Percentiles rank a stretch among this genome's conserved stretches.
Conservation (phyloP, 2,797 vertebrate species). For the Mus minutoides region DNA sequence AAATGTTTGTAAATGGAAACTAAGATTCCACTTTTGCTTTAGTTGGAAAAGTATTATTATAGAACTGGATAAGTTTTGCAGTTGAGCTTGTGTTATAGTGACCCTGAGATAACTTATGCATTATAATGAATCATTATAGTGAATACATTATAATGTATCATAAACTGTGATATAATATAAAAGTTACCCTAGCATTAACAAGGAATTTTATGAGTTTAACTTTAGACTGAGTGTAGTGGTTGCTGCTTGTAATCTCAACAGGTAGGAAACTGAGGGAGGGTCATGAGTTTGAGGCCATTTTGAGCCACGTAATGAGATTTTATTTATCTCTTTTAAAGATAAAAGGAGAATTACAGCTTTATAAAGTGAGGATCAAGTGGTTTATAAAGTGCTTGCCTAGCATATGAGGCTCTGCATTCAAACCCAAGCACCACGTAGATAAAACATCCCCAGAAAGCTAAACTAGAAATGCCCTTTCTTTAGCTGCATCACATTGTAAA, state of each 20-base stretch:
- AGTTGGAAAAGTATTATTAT: neutral
- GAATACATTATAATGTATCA: constrained; percentile 6
- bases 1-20: constrained; percentile 54
- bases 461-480: constrained; percentile 16
- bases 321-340: neutral
- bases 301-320: neutral
- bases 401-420: neutral
- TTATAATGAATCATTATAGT: constrained; percentile 23
- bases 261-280: neutral
- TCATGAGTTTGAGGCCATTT: neutral
- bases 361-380: neutral
- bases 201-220: neutral
- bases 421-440: neutral
- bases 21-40: constrained; percentile 42
- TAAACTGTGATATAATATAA: neutral
- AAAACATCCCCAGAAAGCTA: neutral
- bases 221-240: neutral
- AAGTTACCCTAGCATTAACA: neutral
- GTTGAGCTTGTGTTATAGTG: constrained; percentile 23
- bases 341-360: neutral
- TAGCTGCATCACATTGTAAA: constrained; percentile 14
- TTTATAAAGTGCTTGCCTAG: neutral
- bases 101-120: neutral
- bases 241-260: neutral
- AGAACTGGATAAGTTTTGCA: constrained; percentile 10